Evolutionary conservation across 2,888 invertebrate genomes (phyloP), one percentile per base, ranked within the genome.

Genomic region (Artemia sp.): DNA sequence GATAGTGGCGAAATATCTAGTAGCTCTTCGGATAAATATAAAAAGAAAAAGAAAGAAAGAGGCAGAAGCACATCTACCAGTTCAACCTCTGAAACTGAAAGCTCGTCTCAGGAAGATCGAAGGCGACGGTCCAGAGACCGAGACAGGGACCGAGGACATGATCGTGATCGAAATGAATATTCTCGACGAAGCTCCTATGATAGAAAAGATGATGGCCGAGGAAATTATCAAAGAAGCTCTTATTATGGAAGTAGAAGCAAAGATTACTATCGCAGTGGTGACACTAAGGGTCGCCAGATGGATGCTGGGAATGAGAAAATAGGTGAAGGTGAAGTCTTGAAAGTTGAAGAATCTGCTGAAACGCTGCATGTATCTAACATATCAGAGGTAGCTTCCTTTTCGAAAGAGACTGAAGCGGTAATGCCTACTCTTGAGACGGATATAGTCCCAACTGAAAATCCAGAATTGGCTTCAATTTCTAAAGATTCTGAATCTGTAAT

Each of bases 111-210:
- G 19, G 58, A 58, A 19, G 9, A 58, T 19, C 58, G 19, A n/a
- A n/a, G 58, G 9, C 58, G 58, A 14, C 58, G 58, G 19, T 19
- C 58, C 19, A n/a, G n/a, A 14, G 58, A 58, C 58, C 58, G 58
- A n/a, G 38, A 38, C 38, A 58, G 58, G 8, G 58, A 58, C 58
- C 58, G 58, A 14, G 38, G 38, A 2, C 38, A 38, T 38, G 58
- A 58, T 58, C 8, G 58, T 14, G 58, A 58, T 19, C 58, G 58
- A n/a, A 19, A 58, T 58, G 58, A 58, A 8, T 58, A 58, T 58
- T 58, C 58, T 19, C n/a, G 58, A 58, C 58, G 58, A n/a, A 38
- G 38, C 38, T 58, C 58, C 19, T 58, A 58, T 19, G 58, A 58
- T n/a, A 58, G 58, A 58, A 58, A 58, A 8, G 58, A 58, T 19